phyloP scores from a whole-genome alignment of 2,888 invertebrate genomes.

The Allolobophora icterica region DNA sequence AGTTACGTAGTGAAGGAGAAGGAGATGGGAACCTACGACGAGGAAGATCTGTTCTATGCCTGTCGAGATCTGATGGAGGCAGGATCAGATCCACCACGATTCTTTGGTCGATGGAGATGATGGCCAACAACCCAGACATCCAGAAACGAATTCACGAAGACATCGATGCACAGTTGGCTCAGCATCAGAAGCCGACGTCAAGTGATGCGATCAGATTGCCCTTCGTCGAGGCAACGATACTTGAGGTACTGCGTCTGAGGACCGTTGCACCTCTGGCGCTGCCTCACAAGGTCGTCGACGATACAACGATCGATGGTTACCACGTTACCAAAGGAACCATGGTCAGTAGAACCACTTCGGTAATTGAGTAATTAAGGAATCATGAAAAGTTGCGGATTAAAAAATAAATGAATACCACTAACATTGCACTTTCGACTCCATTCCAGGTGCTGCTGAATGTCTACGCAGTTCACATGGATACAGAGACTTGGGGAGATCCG shows the following conservation, averaged over 20 bases:
- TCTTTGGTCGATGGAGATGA: slow-evolving; percentile 57
- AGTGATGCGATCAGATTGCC: slow-evolving; percentile 51
- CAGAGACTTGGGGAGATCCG: slow-evolving; percentile 33
- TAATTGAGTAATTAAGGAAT: no score
- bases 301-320: slow-evolving; percentile 48
- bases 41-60: background rate
- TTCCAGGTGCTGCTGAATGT: slow-evolving; percentile 32
- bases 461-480: slow-evolving; percentile 37
- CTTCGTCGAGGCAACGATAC: slow-evolving; percentile 54
- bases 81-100: slow-evolving; percentile 58
- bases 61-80: slow-evolving; percentile 45
- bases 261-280: slow-evolving; percentile 58
- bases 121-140: slow-evolving; percentile 55
- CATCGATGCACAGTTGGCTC: slow-evolving; percentile 45
- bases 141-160: slow-evolving; percentile 56
- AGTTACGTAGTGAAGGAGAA: slow-evolving; percentile 23
- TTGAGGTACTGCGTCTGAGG: slow-evolving; percentile 54
- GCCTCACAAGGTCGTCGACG: slow-evolving; percentile 55
- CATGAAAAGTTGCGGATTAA: no score
- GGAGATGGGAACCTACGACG: background rate
- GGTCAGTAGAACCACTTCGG: slow-evolving; percentile 40
- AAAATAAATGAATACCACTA: no score
- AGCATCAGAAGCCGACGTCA: slow-evolving; percentile 47
- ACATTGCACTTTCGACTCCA: background rate
- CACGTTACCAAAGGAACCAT: slow-evolving; percentile 53